Evolutionary conservation across 1,140 invertebrate species (phyloP), one percentile per base, ranked within the genome.

Genomic region (Heliconius congener): DNA sequence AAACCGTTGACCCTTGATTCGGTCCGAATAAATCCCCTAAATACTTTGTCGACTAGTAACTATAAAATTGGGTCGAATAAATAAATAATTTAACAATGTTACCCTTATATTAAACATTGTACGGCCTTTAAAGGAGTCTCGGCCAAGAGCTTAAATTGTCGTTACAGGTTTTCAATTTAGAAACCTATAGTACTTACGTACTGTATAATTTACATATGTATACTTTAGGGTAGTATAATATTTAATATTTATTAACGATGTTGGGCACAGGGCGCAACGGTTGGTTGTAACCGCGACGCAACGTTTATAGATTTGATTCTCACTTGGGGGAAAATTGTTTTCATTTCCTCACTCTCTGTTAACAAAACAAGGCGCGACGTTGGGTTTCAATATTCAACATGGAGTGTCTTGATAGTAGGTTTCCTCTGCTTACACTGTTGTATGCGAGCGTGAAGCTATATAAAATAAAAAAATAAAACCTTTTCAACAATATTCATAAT

Each of bases 41-140:
- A 89, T 91, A 90, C 88, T 90, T 91, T 88, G 89, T 91, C 83
- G 87, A 88, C 86, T 85, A 86, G 82, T 85, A 88, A 83, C 80
- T 84, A 86, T 88, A 82, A 79, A 93, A 93, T 91, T 93, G 86
- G 91, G 90, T 90, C 87, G 87, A 86, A 89, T 92, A 90, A 91
- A 91, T 91, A 90, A 89, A 91, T 91, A 89, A 91, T 90, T 90
- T 91, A 88, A 90, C 83, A 85, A 91, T 88, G 77, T 73, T 76
- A 85, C 66, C 60, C 78, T 74, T 60, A 79, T 37, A 71, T 37
- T 79, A 77, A 77, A 72, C 74, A 39, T 66, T 70, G 60, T 42
- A 46, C 70, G 70, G 70, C 76, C 70, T 77, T 72, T 71, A 42
- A 77, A 50, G 76, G 66, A 77, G 60, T 42, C 76, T 77, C 46